Base-by-base conservation (phyloP, 2,888 invertebrate genomes). In the Myopa tessellatipennis region DNA sequence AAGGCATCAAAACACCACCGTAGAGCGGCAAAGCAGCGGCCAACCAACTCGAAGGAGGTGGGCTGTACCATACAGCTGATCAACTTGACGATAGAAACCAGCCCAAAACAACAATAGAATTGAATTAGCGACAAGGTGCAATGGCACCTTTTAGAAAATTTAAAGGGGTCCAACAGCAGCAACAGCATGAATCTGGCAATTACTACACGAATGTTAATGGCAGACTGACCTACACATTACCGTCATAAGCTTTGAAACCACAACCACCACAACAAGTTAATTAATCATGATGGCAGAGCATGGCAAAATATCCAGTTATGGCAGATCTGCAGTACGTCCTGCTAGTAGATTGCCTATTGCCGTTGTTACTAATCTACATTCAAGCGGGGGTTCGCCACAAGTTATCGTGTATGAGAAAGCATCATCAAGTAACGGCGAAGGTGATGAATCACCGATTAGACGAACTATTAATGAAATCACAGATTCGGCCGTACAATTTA, bases 261-360 rank as follows among this genome's bases (percentile, higher is more conserved):
- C 69, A 45, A 72, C 81, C 16, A 55, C 70, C 6, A 65, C 72
- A 78, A 38, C 60, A 74, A 18, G 45, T 16, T 82, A 79, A 80
- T 79, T 63, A 80, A 82, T 72, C 82, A 76, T n/a, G 83, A 82
- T 79, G 84, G 79, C 74, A 86, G 87, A n/a, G n/a, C 81, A 85
- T 86, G 61, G 82, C 81, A 68, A 82, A 86, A 12, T 95, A 95
- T 90, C 95, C 95, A 60, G 92, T 95, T 91, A 95, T 88, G 94
- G 95, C 87, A 95, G 95, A 89, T 95, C 95, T 55, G 85, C 88
- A 55, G 78, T 88, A 55, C 87, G 88, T 79, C 88, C 88, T 52
- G 86, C 88, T 61, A 87, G 85, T 61, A 87, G 86, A 70, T 88
- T 88, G 58, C 83, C 83, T 18, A 81, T 82, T 77, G 82, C 82